Conservation (phyloP, 2,797 vertebrate genomes). For the Falco biarmicus region DNA sequence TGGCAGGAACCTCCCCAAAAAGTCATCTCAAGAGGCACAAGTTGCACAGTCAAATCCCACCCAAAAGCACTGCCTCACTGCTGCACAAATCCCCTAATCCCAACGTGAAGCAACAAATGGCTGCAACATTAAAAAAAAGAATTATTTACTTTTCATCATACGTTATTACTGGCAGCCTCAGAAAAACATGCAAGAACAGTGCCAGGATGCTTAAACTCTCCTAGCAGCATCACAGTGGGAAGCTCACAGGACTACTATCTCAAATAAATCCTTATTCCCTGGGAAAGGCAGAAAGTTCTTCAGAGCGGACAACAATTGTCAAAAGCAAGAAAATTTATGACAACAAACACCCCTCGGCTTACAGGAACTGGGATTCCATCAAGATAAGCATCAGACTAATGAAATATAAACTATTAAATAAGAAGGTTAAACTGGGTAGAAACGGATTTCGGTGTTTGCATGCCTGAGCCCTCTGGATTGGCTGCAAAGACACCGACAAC, state of each 20-base stretch:
- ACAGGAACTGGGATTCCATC: fast-evolving
- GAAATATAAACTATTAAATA: fast-evolving
- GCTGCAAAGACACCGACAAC: not conserved
- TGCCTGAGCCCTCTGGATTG: fast-evolving
- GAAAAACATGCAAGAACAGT: not conserved
- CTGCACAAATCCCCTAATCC: not conserved
- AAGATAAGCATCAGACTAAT: not conserved
- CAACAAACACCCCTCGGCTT: fast-evolving
- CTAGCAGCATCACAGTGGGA: not conserved
- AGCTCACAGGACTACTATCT: not conserved
- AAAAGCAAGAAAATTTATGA: not conserved
- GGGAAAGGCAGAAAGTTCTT: not conserved
- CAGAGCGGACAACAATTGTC: not conserved
- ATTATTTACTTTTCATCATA: not conserved
- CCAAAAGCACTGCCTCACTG: fast-evolving
- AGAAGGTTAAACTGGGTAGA: not conserved
- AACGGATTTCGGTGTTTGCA: fast-evolving
- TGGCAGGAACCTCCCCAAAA: not conserved
- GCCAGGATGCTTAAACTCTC: not conserved
- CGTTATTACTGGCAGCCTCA: not conserved
- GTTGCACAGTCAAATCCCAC: not conserved
- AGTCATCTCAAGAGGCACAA: not conserved
- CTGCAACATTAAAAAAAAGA: not conserved
- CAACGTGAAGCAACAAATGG: fast-evolving
- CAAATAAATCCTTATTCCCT: not conserved